A percentile compares a stretch with the other conserved stretches of the same genome.
These are phyloP conservation scores for Nyctibius grandis DNA, from an alignment of 2,797 vertebrate genomes.

Conservation along the genomic window DNA sequence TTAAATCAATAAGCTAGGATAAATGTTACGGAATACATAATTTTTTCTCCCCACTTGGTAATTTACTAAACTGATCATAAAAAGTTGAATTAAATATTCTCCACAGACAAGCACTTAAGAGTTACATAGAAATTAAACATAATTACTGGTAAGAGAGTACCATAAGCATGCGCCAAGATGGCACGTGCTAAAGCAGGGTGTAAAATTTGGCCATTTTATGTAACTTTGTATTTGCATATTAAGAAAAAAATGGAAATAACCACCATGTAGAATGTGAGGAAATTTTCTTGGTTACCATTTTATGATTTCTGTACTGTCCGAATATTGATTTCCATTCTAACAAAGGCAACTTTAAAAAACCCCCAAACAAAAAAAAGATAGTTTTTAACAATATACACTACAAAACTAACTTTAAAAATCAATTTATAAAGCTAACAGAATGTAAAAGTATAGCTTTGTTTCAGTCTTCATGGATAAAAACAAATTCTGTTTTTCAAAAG, in stretches of 20 bases:
- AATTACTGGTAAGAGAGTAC: background rate
- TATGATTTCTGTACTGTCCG: background rate
- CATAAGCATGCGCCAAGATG: background rate
- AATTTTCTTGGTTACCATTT: background rate
- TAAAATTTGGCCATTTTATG: background rate
- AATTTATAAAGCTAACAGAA: background rate
- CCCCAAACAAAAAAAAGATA: accelerated
- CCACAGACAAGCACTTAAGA: background rate
- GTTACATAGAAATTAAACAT: background rate
- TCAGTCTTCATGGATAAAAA: background rate
- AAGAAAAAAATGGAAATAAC: background rate
- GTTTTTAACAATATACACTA: background rate
- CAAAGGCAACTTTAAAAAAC: background rate
- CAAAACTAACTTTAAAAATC: background rate
- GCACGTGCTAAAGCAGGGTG: background rate
- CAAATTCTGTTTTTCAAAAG: background rate
- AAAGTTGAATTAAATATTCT: background rate
- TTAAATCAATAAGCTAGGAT: background rate
- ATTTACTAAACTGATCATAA: background rate
- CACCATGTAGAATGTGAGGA: background rate
- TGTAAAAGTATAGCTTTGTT: background rate
- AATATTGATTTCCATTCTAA: background rate
- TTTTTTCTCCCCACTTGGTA: background rate
- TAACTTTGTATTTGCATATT: background rate
- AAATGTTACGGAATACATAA: background rate